These are phyloP conservation scores for Eonycteris spelaea DNA, from an alignment of 2,113 vertebrate genomes.

Conservation along the genomic window DNA sequence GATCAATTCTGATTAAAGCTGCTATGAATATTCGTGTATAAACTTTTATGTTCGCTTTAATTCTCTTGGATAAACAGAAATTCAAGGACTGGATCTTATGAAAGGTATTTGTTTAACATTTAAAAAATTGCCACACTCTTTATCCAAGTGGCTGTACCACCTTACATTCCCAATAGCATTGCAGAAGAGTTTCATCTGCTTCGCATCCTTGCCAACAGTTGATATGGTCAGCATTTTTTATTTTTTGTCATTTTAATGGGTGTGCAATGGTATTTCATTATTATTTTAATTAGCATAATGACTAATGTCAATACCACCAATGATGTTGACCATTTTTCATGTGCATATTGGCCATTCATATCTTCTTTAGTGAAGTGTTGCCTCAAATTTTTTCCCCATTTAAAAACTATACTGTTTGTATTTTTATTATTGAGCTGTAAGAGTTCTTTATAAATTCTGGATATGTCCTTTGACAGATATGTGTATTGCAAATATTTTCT, in stretches of 20 bases:
- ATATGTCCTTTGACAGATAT: not conserved
- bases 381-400: slow-evolving; percentile 1
- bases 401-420: not conserved
- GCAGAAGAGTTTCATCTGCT: not conserved
- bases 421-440: not conserved
- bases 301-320: not conserved
- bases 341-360: not conserved
- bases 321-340: not conserved
- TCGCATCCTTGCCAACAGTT: not conserved
- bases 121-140: not conserved
- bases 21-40: not conserved
- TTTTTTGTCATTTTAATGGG: not conserved
- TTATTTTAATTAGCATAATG: slow-evolving; percentile 26
- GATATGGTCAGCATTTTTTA: not conserved
- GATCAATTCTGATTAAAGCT: not conserved
- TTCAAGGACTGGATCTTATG: not conserved
- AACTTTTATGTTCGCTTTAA: slow-evolving; percentile 5
- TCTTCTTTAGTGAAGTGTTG: not conserved
- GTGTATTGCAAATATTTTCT: not conserved
- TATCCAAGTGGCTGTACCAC: not conserved
- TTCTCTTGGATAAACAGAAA: not conserved
- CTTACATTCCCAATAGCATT: not conserved
- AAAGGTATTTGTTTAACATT: not conserved
- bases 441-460: not conserved
- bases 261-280: not conserved